phyloP scores from a whole-genome alignment of 2,888 invertebrate genomes.

The Tromatobia lineatoria region DNA sequence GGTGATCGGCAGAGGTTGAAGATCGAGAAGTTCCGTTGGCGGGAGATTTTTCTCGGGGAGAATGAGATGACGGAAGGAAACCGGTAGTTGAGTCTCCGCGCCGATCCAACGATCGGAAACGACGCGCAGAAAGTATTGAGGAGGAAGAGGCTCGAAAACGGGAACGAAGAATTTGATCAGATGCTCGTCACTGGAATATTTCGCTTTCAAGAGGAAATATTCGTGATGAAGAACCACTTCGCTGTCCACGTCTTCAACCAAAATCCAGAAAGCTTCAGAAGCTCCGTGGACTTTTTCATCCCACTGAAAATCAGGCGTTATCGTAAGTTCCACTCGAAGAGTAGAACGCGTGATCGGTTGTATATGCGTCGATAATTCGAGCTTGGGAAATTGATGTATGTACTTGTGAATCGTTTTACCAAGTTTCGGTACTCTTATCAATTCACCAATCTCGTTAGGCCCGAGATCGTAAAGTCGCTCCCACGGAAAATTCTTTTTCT shows the following conservation, averaged over 20 bases:
- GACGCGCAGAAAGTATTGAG: constrained; percentile 97
- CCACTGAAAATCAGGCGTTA: constrained; percentile 99
- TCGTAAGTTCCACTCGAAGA: constrained; percentile 97
- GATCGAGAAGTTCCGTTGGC: constrained; percentile 97
- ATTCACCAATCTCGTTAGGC: constrained; percentile 98
- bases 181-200: constrained; percentile 98
- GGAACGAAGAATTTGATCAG: constrained; percentile 99
- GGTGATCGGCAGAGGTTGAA: constrained; percentile 98
- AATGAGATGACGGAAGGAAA: constrained; percentile 98
- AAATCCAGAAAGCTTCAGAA: constrained; percentile 95
- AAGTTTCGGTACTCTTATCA: constrained; percentile 95
- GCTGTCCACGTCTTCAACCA: constrained; percentile 95
- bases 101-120: constrained; percentile 97
- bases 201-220: constrained; percentile 96
- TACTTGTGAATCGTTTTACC: constrained; percentile 98
- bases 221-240: constrained; percentile 97
- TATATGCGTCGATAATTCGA: constrained; percentile 98
- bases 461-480: constrained; percentile 98
- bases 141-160: constrained; percentile 99
- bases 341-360: constrained; percentile 98
- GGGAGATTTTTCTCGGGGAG: constrained; percentile 99
- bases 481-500: constrained; percentile 99
- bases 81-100: constrained; percentile 97
- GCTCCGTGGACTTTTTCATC: constrained; percentile 96
- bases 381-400: constrained; percentile 98